Evolutionary conservation across 2,797 vertebrate genomes (phyloP).

Genomic region (Syndactyla subalaris): DNA sequence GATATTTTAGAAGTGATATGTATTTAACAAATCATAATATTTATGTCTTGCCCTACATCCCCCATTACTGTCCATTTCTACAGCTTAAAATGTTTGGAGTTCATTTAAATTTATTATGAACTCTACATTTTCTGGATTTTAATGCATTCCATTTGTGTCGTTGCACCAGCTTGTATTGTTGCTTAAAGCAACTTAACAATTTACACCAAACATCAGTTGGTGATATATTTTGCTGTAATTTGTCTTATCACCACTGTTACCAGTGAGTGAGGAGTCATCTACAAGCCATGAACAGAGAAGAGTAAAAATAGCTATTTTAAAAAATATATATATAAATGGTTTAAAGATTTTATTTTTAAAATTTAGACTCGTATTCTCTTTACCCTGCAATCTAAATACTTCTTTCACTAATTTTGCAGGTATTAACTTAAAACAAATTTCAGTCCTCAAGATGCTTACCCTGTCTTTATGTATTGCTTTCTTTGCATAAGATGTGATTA

Average conservation of each 20-base stretch:
- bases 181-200: not conserved
- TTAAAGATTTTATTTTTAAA: not conserved
- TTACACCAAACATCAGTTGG: not conserved
- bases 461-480: not conserved
- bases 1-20: not conserved
- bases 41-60: not conserved
- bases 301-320: not conserved
- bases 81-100: not conserved
- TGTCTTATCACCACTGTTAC: not conserved
- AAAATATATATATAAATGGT: not conserved
- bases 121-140: not conserved
- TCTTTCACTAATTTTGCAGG: not conserved
- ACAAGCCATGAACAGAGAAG: not conserved
- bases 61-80: not conserved
- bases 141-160: not conserved
- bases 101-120: not conserved
- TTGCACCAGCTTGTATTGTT: not conserved
- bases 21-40: not conserved
- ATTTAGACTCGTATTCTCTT: not conserved
- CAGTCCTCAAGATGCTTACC: not conserved
- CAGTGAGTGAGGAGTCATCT: not conserved
- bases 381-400: not conserved
- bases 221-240: not conserved
- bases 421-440: not conserved
- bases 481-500: not conserved